phyloP scores from a whole-genome alignment of 2,113 vertebrate species.

The Varanus salvator region DNA sequence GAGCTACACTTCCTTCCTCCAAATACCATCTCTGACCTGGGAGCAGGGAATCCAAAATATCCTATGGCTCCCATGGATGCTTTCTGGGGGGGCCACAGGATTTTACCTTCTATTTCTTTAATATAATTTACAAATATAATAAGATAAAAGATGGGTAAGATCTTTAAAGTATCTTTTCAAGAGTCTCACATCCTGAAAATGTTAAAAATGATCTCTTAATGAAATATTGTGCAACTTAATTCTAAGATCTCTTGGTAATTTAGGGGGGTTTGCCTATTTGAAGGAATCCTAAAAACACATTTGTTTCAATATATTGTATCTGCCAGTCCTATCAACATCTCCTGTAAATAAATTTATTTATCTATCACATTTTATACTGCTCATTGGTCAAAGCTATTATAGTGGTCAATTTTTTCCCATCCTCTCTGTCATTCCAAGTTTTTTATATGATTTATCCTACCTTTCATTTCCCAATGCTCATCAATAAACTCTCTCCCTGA shows the following conservation, averaged over 20 bases:
- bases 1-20: no score
- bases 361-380: no score
- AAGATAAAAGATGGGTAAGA: background rate
- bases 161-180: background rate
- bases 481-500: slow-evolving; percentile 1
- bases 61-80: no score
- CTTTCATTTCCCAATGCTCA: background rate
- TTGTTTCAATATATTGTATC: background rate
- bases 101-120: no score
- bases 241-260: background rate
- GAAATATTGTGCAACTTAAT: background rate
- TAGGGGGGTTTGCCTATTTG: background rate
- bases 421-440: background rate
- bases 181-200: background rate
- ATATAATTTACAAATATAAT: no score
- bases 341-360: background rate
- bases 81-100: no score
- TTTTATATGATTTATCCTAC: slow-evolving; percentile 6
- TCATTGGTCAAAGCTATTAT: no score
- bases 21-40: no score
- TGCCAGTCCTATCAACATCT: background rate
- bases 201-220: background rate
- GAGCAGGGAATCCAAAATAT: no score
- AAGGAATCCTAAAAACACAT: background rate
- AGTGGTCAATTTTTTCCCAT: background rate